phyloP scores from a whole-genome alignment of 2,113 vertebrate genomes.

The Galemys pyrenaicus region DNA sequence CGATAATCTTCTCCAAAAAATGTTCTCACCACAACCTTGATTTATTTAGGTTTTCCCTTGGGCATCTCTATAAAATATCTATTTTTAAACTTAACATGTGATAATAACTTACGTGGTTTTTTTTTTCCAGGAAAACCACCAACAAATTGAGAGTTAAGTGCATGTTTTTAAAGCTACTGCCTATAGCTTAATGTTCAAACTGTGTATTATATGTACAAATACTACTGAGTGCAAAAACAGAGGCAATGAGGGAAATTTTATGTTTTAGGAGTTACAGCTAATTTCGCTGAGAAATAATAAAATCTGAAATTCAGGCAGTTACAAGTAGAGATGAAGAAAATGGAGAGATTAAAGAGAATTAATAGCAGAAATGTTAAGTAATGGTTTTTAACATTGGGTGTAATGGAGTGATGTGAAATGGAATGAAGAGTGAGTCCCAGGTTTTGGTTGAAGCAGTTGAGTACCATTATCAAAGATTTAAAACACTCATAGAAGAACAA shows the following conservation, averaged over 20 bases:
- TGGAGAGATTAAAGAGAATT: background rate
- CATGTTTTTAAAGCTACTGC: background rate
- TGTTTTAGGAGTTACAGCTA: background rate
- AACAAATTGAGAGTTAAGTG: background rate
- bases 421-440: background rate
- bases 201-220: background rate
- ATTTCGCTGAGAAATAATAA: background rate
- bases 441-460: background rate
- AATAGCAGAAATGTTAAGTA: background rate
- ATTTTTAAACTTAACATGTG: background rate
- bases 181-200: background rate
- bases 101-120: background rate
- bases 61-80: background rate
- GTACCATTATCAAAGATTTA: background rate
- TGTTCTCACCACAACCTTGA: background rate
- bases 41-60: background rate
- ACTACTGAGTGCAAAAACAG: background rate
- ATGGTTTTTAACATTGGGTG: background rate
- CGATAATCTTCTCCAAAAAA: background rate
- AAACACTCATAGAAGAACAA: background rate
- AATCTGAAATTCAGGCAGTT: background rate
- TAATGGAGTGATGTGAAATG: background rate
- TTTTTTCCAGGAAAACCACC: background rate
- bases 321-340: background rate
- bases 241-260: background rate